Evolutionary conservation across 2,113 vertebrate genomes (phyloP), one percentile per base, ranked within the genome.

Genomic region (Manacus vitellinus): DNA sequence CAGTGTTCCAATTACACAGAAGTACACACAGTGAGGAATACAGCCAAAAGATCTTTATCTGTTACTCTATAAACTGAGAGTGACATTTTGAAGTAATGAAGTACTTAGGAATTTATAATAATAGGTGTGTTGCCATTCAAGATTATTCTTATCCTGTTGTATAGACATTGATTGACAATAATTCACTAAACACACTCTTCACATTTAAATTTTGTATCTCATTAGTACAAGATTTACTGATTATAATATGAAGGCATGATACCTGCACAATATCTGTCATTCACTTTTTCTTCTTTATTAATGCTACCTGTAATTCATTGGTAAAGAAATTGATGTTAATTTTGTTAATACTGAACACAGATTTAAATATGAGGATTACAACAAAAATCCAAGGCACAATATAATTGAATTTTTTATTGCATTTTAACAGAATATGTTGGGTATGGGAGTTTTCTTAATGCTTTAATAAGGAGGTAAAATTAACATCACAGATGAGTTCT

Each of bases 81-180:
- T 98, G 97, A 97, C 97, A 97, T 98, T 98, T 97, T 90, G 37
- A 97, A 97, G 95, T 98, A 97, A 96, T 96, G 94, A 98, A 97
- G 80, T 96, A 95, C 95, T 97, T 98, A 97, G 94, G 97, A 98
- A 98, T 98, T 97, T 98, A 85, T 97, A 97, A 96, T 98, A 97
- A 98, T 97, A 96, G 92, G 25, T 95, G 59, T 97, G 85, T 98
- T 98, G 96, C 97, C 97, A 94, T 97, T 97, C 92, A 97, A 97
- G 95, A 97, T 98, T 98, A 98, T 65, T 82, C 94, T 97, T 97
- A 97, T 92, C 95, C 96, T 97, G 55, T 55, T 96, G 79, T 76
- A 66, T 71, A 97, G 91, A 94, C 96, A 93, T 33, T 97, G 97
- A 97, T 96, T 98, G 97, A 97, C 96, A 98, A 92, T 97, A 97